Evolutionary conservation across 2,113 vertebrate species (phyloP), one percentile per base, ranked within the genome.

Genomic region (Spilogale gracilis): DNA sequence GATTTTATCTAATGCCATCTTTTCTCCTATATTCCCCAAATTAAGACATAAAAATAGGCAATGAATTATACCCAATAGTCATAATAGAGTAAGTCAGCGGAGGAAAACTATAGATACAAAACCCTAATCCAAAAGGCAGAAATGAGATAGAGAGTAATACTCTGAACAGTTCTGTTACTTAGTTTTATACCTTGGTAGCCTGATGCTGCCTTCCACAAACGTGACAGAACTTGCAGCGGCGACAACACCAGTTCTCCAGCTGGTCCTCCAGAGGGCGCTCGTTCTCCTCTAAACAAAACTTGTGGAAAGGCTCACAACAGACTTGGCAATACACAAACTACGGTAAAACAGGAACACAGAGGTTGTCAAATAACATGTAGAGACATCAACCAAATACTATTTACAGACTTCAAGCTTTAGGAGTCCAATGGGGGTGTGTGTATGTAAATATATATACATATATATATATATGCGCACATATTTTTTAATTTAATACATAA

Each of bases 281-380:
- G 0, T 98, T 99, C 98, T 99, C 99, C 97, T 99, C 99, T 97
- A 99, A 98, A 98, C 99, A 99, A 98, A 99, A 99, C 92, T 99
- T 99, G 99, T 99, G 99, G 98, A 99, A 99, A 20, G 99, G 99
- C 97, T 99, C 99, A 97, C 99, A 99, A 98, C 99, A 99, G 71
- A 99, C 99, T 99, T 99, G 99, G 98, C 99, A 99, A 98, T 99
- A 99, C 85, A 99, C 99, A 98, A 99, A 99, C 99, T 99, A 94
- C 20, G 71, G 45, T 6, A 88, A 87, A 74, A 94, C 5, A 21
- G 94, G 78, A 81, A 97, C 95, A 95, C 2, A 97, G 94, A 95
- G 95, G 96, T 79, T 74, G 76, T 97, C 90, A 93, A 69, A 93
- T 52, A 82, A 84, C 10, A 67, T 60, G 54, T 5, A 2, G 9